Percentiles rank a stretch among this genome's conserved stretches.
These are phyloP conservation scores for Helarctos malayanus DNA, from an alignment of 2,797 vertebrate genomes.

Conservation along the genomic window DNA sequence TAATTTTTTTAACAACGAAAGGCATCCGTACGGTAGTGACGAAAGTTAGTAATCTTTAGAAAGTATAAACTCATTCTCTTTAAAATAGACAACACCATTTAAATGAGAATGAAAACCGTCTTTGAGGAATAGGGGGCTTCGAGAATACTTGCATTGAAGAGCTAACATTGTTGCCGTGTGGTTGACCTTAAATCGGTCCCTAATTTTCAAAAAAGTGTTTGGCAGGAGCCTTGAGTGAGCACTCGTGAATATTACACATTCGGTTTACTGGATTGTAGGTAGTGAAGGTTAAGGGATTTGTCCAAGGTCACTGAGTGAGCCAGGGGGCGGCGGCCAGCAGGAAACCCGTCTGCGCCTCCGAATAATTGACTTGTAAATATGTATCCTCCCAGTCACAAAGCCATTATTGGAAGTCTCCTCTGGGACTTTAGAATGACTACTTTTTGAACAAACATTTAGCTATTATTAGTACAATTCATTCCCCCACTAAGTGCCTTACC, in stretches of 20 bases:
- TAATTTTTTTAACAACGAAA: neutral
- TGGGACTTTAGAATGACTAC: neutral
- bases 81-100: neutral
- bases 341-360: neutral
- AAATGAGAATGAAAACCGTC: neutral
- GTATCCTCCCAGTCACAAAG: neutral
- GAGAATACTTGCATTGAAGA: constrained; percentile 13
- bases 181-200: neutral
- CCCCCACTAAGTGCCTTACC: neutral
- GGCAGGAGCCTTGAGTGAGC: neutral
- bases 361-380: neutral
- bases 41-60: neutral
- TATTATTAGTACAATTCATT: neutral
- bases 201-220: neutral
- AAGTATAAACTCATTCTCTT: constrained; percentile 23
- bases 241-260: neutral
- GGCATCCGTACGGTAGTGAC: neutral
- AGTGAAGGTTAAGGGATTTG: constrained; percentile 32
- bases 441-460: neutral
- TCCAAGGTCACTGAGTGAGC: constrained; percentile 5
- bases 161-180: neutral
- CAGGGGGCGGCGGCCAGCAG: neutral
- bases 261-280: neutral
- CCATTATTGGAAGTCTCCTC: neutral
- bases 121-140: neutral